Evolutionary conservation across 1,140 invertebrate species (phyloP).

Genomic region (Drosophila grimshawi): DNA sequence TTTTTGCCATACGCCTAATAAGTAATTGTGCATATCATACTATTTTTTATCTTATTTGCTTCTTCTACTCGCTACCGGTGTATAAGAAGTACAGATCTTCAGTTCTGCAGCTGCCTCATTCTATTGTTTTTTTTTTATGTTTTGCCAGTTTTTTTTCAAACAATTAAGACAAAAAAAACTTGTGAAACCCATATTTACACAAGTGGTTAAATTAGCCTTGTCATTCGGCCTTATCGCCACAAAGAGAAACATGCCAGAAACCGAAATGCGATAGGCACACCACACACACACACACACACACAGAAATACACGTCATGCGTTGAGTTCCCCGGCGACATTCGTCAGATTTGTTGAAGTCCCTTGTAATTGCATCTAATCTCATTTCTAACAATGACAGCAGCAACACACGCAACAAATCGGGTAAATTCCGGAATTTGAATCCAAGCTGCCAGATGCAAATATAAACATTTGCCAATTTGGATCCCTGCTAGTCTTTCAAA

Average conservation of each 20-base stretch:
- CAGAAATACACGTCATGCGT: not conserved
- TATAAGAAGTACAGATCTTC: not conserved
- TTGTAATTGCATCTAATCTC: not conserved
- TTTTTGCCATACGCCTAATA: not conserved
- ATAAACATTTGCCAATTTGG: no score
- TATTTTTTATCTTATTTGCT: not conserved
- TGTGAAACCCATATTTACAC: constrained; percentile 26
- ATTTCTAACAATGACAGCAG: constrained; percentile 6
- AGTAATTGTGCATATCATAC: not conserved
- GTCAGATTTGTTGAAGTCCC: constrained; percentile 3
- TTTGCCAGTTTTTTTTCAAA: not conserved
- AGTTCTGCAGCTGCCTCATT: not conserved
- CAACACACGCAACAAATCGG: constrained; percentile 1
- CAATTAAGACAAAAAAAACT: constrained; percentile 1
- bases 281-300: constrained; percentile 5
- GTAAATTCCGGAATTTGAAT: not conserved
- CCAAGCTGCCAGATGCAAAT: no score
- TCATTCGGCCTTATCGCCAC: constrained; percentile 40
- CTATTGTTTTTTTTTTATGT: not conserved
- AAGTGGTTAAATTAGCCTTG: constrained; percentile 25
- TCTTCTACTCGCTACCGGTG: not conserved
- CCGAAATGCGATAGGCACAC: constrained; percentile 11
- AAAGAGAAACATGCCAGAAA: constrained; percentile 1
- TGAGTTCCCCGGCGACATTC: not conserved
- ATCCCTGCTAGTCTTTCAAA: no score